Evolutionary conservation across 2,888 invertebrate species (phyloP).

Genomic region (Tetragnatha montana): DNA sequence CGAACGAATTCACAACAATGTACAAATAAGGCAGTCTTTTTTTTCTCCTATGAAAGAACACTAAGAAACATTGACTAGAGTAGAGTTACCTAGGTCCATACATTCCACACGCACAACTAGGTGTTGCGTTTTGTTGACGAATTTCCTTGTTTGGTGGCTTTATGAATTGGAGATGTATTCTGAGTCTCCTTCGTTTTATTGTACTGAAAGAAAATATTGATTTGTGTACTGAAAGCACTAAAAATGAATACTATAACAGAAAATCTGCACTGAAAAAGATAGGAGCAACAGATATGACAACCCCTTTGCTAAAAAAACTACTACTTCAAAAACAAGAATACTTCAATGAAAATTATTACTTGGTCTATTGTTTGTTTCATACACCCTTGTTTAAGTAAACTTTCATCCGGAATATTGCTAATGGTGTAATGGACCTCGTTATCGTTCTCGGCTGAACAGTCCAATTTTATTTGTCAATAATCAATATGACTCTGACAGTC

Average conservation of each 20-base stretch:
- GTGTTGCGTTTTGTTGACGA: constrained; percentile 16
- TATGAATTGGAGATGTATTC: not conserved
- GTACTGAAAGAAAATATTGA: not conserved
- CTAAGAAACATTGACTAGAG: constrained; percentile 34
- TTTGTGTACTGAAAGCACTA: not conserved
- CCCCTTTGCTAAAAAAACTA: too few species aligned
- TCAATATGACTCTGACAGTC: too few species aligned
- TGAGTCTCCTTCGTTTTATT: constrained; percentile 13
- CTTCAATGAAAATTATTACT: too few species aligned
- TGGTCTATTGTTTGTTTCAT: too few species aligned
- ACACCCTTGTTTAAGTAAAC: too few species aligned
- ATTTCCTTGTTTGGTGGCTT: not conserved
- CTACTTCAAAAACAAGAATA: too few species aligned
- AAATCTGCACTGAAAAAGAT: constrained; percentile 8
- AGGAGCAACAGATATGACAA: not conserved
- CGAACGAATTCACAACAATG: constrained; percentile 17
- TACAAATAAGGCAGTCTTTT: constrained; percentile 65
- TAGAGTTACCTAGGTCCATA: constrained; percentile 12
- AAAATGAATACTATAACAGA: too few species aligned
- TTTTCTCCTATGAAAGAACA: constrained; percentile 18
- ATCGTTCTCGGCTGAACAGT: too few species aligned
- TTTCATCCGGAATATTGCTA: too few species aligned
- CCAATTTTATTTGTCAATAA: too few species aligned
- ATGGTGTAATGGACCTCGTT: too few species aligned
- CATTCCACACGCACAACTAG: constrained; percentile 37